These are phyloP conservation scores for Melospiza melodia DNA, from an alignment of 2,113 vertebrate species.

Conservation along the genomic window DNA sequence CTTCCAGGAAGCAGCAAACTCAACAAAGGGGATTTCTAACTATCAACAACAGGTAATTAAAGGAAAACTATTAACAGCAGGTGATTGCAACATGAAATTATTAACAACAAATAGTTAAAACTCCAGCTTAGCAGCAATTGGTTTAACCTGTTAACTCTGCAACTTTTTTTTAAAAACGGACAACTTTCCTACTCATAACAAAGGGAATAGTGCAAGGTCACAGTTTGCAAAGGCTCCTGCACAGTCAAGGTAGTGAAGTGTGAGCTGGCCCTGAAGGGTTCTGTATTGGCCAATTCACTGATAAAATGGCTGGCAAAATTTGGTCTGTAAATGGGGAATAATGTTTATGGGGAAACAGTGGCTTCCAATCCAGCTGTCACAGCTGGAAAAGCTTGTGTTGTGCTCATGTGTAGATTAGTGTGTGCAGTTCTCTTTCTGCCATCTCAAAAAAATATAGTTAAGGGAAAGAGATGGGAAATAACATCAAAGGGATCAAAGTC, in stretches of 20 bases:
- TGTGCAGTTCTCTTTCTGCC: neutral
- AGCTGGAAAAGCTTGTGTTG: neutral
- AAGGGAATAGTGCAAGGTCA: accelerated
- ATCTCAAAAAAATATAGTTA: neutral
- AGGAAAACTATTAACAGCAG: too few relatives aligned
- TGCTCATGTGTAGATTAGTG: neutral
- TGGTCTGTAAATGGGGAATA: neutral
- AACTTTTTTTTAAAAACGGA: too few relatives aligned
- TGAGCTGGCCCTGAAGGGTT: neutral
- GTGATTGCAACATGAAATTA: too few relatives aligned
- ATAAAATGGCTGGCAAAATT: neutral
- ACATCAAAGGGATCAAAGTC: neutral
- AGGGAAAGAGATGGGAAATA: neutral
- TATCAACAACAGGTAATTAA: too few relatives aligned
- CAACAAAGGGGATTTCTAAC: too few relatives aligned
- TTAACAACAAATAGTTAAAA: too few relatives aligned
- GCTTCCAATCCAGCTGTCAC: neutral
- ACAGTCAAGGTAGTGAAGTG: neutral
- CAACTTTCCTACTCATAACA: too few relatives aligned
- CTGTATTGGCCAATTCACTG: neutral
- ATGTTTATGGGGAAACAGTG: neutral
- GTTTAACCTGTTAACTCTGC: too few relatives aligned
- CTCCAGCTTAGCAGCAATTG: too few relatives aligned
- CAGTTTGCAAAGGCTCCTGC: neutral
- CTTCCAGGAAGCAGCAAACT: too few relatives aligned